Evolutionary conservation across 2,113 vertebrate genomes (phyloP).

Genomic region (Marcusenius ussheri): DNA sequence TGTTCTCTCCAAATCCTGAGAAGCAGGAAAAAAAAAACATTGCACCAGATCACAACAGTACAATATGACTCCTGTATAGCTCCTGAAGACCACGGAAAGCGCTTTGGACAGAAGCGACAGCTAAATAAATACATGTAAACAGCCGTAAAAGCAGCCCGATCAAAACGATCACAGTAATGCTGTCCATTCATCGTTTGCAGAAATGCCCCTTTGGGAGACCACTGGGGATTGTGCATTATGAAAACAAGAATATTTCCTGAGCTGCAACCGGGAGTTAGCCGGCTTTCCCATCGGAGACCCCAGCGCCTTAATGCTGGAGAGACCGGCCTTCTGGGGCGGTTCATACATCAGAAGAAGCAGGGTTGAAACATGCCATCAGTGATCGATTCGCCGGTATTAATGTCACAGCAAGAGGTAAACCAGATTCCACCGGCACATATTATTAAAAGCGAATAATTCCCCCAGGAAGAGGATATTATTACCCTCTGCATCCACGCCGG

Average conservation of each 20-base stretch:
- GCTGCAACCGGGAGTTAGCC: neutral
- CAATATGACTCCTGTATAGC: neutral
- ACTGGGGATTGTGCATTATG: neutral
- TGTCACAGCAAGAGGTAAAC: neutral
- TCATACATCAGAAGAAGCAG: neutral
- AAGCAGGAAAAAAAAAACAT: neutral
- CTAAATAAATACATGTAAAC: neutral
- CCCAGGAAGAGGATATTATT: neutral
- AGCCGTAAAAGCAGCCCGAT: neutral
- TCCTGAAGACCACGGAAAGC: neutral
- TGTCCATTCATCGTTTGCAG: neutral
- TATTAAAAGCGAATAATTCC: neutral
- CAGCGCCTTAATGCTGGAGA: neutral
- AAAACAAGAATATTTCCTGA: neutral
- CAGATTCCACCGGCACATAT: neutral
- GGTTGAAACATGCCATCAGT: neutral
- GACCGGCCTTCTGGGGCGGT: neutral
- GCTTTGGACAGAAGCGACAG: neutral
- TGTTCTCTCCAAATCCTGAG: slow-evolving; percentile 91
- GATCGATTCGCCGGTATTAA: neutral
- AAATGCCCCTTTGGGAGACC: neutral
- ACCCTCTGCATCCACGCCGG: neutral
- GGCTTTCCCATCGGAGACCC: neutral
- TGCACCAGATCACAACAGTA: neutral
- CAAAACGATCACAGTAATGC: neutral